Evolutionary conservation across 2,888 invertebrate genomes (phyloP).

Genomic region (Protodeltote pygarga): DNA sequence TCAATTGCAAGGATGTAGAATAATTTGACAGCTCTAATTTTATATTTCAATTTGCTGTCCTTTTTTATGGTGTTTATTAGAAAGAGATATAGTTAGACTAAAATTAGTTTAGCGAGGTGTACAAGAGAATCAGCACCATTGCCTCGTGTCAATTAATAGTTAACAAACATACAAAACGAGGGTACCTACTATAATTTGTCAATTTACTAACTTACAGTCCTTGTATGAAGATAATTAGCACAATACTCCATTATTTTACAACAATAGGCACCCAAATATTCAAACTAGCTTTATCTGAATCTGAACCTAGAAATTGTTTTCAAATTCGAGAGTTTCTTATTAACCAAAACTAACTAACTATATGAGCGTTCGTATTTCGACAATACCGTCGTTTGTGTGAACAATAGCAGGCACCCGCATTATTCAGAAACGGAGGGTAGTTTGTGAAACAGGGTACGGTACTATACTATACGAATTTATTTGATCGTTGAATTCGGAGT

Average conservation of each 20-base stretch:
- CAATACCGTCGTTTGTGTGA: slow-evolving; percentile 35
- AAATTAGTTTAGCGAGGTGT: too few relatives aligned
- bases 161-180: too few relatives aligned
- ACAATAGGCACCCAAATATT: slow-evolving; percentile 1
- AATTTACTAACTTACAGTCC: too few relatives aligned
- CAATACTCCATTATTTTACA: not conserved
- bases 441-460: slow-evolving; percentile 21
- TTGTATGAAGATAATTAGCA: not conserved
- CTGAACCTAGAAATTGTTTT: slow-evolving; percentile 11
- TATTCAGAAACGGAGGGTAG: slow-evolving; percentile 46
- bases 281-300: slow-evolving; percentile 1
- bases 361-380: slow-evolving; percentile 26
- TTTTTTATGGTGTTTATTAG: too few relatives aligned
- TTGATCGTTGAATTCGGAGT: slow-evolving; percentile 53
- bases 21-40: too few relatives aligned
- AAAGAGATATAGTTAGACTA: too few relatives aligned
- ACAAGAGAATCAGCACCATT: too few relatives aligned
- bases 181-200: too few relatives aligned
- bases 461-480: slow-evolving; percentile 53
- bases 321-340: slow-evolving; percentile 13
- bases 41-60: too few relatives aligned
- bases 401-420: slow-evolving; percentile 49
- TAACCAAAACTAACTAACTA: slow-evolving; percentile 19
- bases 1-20: too few relatives aligned
- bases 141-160: too few relatives aligned